Conservation (phyloP, 2,797 vertebrate genomes). For the Zenarchopterus dispar region DNA sequence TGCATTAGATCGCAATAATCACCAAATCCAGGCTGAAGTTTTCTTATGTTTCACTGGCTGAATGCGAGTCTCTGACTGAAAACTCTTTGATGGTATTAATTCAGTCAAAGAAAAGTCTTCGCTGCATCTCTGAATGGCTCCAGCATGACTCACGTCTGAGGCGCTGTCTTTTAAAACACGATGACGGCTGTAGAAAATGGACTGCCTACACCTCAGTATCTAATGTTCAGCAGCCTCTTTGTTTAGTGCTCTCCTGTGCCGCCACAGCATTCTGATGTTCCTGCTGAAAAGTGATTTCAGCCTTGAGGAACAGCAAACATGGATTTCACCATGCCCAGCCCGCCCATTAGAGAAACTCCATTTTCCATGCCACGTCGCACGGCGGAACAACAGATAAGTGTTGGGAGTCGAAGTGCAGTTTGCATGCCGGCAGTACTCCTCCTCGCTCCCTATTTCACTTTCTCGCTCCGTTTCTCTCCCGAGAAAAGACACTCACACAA, state of each 20-base stretch:
- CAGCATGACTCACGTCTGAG: too few species aligned
- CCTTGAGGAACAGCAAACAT: constrained; percentile 67
- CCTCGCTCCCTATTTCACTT: constrained; percentile 35
- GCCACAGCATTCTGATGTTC: neutral
- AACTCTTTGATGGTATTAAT: constrained; percentile 10
- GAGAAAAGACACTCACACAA: constrained; percentile 74
- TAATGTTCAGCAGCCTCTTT: constrained; percentile 62
- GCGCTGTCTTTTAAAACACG: too few species aligned
- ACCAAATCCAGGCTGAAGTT: constrained; percentile 8
- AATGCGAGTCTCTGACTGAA: constrained; percentile 20
- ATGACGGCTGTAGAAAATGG: too few species aligned
- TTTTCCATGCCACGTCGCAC: constrained; percentile 57
- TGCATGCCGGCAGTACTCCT: constrained; percentile 40
- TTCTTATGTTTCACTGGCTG: neutral
- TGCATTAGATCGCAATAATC: constrained; percentile 9
- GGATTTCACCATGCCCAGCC: constrained; percentile 51
- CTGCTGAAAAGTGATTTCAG: constrained; percentile 72
- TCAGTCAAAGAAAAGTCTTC: neutral
- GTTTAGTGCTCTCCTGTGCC: constrained; percentile 51
- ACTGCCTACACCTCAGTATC: constrained; percentile 27
- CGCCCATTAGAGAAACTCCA: constrained; percentile 67
- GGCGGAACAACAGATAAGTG: constrained; percentile 72
- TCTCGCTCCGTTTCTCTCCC: constrained; percentile 43
- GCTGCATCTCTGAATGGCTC: too few species aligned
- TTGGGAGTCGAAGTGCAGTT: constrained; percentile 62